A percentile compares a stretch with the other conserved stretches of the same genome.
These are phyloP conservation scores for Spodoptera frugiperda DNA, from an alignment of 1,140 invertebrate genomes.

Conservation along the genomic window DNA sequence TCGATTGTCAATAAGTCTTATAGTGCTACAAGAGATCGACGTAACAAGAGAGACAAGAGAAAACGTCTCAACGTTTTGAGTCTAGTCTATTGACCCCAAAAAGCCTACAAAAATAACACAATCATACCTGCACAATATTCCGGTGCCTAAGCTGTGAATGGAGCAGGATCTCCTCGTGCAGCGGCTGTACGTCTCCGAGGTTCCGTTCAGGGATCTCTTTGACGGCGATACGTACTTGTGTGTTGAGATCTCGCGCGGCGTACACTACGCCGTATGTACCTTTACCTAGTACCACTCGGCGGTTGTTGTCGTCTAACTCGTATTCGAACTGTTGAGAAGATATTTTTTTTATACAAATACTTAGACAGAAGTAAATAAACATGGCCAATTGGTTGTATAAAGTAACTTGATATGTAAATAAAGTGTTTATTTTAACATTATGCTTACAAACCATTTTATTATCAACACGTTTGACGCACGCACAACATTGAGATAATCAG, in stretches of 20 bases:
- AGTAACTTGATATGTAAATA: too few species aligned
- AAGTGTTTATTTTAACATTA: too few species aligned
- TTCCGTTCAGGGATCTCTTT: slow-evolving; percentile 99
- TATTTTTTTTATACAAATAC: neutral
- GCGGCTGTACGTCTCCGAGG: slow-evolving; percentile 98
- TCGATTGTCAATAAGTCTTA: too few species aligned
- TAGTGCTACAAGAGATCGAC: too few species aligned
- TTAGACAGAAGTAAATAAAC: too few species aligned
- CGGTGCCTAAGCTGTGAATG: slow-evolving; percentile 98
- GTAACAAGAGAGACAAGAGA: too few species aligned
- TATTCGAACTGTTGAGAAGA: slow-evolving; percentile 94
- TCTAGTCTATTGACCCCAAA: too few species aligned
- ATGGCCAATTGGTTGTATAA: too few species aligned
- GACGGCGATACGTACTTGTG: slow-evolving; percentile 98
- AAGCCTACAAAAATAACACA: neutral
- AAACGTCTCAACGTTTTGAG: too few species aligned
- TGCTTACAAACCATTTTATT: too few species aligned
- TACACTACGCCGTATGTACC: slow-evolving; percentile 99
- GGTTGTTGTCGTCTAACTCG: slow-evolving; percentile 96
- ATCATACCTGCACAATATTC: slow-evolving; percentile 95
- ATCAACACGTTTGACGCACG: too few species aligned
- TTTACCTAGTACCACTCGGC: slow-evolving; percentile 95
- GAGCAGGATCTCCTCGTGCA: slow-evolving; percentile 99
- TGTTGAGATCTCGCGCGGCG: slow-evolving; percentile 97
- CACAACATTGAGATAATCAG: too few species aligned